Evolutionary conservation across 2,113 vertebrate species (phyloP).

Genomic region (Nothoprocta perdicaria): DNA sequence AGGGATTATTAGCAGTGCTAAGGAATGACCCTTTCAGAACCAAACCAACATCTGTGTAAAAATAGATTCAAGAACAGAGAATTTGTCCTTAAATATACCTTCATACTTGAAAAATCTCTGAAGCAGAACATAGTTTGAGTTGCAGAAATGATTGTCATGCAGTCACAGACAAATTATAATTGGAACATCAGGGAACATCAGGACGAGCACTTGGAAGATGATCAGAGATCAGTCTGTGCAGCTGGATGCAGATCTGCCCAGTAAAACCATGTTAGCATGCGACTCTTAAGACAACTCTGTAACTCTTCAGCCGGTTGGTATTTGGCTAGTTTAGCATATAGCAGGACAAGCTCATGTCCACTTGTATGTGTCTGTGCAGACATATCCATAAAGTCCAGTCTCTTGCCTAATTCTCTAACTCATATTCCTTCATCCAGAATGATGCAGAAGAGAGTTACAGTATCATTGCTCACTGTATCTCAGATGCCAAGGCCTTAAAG

Average conservation of each 20-base stretch:
- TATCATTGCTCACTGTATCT: neutral
- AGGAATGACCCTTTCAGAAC: neutral
- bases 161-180: neutral
- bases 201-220: neutral
- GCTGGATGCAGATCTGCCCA: neutral
- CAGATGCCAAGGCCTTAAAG: neutral
- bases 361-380: neutral
- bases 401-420: neutral
- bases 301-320: neutral
- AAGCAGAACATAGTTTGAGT: neutral
- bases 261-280: neutral
- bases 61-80: neutral
- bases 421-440: neutral
- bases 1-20: neutral
- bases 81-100: neutral
- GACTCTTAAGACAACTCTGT: neutral
- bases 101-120: neutral
- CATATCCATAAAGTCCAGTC: neutral
- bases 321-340: neutral
- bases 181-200: neutral
- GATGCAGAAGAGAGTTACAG: neutral
- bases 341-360: neutral
- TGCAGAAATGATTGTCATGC: rapidly evolving
- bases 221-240: neutral
- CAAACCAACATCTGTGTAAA: neutral